Conservation (phyloP, 2,888 invertebrate species). For the Drosophila fulvimacula region DNA sequence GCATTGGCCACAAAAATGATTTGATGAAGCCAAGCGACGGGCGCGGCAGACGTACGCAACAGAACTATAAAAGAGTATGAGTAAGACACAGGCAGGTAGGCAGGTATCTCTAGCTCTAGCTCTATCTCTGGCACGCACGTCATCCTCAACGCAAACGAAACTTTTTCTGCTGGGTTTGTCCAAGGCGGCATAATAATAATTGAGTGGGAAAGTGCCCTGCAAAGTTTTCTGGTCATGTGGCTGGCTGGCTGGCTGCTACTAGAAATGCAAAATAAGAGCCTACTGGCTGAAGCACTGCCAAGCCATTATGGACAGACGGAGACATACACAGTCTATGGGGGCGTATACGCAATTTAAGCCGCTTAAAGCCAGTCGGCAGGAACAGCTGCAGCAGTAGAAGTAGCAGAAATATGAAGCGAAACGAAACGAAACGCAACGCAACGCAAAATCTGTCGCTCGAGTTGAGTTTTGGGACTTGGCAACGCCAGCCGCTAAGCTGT, state of each 20-base stretch:
- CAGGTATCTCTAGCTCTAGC: slow-evolving; percentile 32
- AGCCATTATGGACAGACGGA: slow-evolving; percentile 51
- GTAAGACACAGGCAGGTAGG: background rate
- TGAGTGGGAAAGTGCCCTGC: slow-evolving; percentile 48
- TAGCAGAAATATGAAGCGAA: slow-evolving; percentile 55
- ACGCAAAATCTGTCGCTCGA: slow-evolving; percentile 55
- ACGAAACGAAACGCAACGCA: slow-evolving; percentile 26
- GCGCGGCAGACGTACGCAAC: background rate
- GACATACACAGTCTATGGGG: background rate
- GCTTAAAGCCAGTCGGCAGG: slow-evolving; percentile 59
- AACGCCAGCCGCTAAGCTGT: slow-evolving; percentile 64
- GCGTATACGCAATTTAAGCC: slow-evolving; percentile 74
- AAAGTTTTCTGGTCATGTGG: slow-evolving; percentile 31
- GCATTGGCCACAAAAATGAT: slow-evolving; percentile 70
- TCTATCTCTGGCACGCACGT: slow-evolving; percentile 48
- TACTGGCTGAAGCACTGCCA: slow-evolving; percentile 16
- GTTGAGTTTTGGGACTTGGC: slow-evolving; percentile 38
- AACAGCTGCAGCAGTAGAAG: slow-evolving; percentile 9
- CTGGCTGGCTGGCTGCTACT: slow-evolving; percentile 22
- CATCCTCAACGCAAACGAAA: slow-evolving; percentile 20
- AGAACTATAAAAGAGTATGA: background rate
- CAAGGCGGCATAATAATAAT: slow-evolving; percentile 67
- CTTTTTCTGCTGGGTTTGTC: slow-evolving; percentile 33
- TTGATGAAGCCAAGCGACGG: slow-evolving; percentile 45
- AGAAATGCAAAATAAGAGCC: slow-evolving; percentile 64